phyloP scores from a whole-genome alignment of 2,113 vertebrate genomes.

The Thamnophis sirtalis region DNA sequence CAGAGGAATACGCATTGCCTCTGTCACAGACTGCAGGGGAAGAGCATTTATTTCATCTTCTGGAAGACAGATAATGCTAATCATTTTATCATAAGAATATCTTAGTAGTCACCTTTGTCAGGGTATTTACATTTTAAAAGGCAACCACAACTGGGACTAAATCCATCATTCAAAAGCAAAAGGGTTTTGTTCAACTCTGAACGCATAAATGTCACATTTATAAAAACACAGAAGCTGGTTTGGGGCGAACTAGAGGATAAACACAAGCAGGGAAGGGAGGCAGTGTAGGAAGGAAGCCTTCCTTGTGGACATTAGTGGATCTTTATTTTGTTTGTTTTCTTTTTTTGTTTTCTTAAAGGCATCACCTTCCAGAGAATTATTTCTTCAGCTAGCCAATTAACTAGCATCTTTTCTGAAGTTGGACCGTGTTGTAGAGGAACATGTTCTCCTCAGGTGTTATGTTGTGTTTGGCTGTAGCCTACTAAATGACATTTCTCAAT shows the following conservation, averaged over 20 bases:
- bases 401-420: rapidly evolving
- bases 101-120: conserved; percentile 17
- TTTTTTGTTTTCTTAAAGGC: neutral
- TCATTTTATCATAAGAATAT: conserved; percentile 2
- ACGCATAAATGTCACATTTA: neutral
- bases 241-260: neutral
- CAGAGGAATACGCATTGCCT: conserved; percentile 17
- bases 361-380: conserved; percentile 3
- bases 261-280: neutral
- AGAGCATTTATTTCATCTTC: conserved; percentile 2
- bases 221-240: neutral
- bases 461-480: neutral
- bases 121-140: conserved; percentile 26
- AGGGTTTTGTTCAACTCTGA: neutral
- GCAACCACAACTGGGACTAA: conserved; percentile 3
- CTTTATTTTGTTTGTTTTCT: neutral
- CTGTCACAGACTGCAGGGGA: conserved; percentile 1
- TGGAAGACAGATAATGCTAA: neutral
- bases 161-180: conserved; percentile 6
- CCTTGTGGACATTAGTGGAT: neutral
- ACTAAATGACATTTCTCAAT: neutral
- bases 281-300: neutral
- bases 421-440: neutral
- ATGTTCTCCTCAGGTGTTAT: neutral
- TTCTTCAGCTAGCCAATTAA: neutral